Conservation (phyloP, 2,888 invertebrate species). For the Barypeithes pellucidus region DNA sequence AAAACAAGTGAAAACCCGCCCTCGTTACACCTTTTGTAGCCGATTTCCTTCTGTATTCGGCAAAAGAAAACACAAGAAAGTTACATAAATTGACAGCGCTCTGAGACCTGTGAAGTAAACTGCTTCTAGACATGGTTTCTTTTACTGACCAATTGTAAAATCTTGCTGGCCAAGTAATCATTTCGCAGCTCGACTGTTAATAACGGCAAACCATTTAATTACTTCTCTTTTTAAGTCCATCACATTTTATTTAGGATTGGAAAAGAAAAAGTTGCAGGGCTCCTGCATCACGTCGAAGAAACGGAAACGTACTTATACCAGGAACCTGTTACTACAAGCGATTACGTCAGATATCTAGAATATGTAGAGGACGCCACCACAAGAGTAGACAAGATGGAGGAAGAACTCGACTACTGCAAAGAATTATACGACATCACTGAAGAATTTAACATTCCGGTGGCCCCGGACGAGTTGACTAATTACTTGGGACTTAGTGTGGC, state of each 20-base stretch:
- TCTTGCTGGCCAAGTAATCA: no score
- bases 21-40: no score
- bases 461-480: slow-evolving; percentile 80
- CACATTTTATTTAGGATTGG: slow-evolving; percentile 74
- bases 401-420: slow-evolving; percentile 84
- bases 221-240: no score
- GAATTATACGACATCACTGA: slow-evolving; percentile 90
- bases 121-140: no score
- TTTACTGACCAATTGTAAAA: no score
- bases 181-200: no score
- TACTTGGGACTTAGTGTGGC: slow-evolving; percentile 78
- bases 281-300: slow-evolving; percentile 76
- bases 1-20: no score
- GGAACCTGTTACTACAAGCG: slow-evolving; percentile 81
- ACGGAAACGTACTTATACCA: slow-evolving; percentile 77
- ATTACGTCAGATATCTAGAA: slow-evolving; percentile 81
- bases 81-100: no score
- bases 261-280: slow-evolving; percentile 67
- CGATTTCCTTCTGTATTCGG: no score
- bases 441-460: slow-evolving; percentile 82
- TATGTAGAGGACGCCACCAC: slow-evolving; percentile 80
- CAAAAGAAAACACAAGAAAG: no score
- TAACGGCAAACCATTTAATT: no score
- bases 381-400: slow-evolving; percentile 81
- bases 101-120: no score